Percentiles rank a stretch among this genome's conserved stretches.
These are phyloP conservation scores for Anagrus nilaparvatae DNA, from an alignment of 1,140 invertebrate species.

Conservation along the genomic window DNA sequence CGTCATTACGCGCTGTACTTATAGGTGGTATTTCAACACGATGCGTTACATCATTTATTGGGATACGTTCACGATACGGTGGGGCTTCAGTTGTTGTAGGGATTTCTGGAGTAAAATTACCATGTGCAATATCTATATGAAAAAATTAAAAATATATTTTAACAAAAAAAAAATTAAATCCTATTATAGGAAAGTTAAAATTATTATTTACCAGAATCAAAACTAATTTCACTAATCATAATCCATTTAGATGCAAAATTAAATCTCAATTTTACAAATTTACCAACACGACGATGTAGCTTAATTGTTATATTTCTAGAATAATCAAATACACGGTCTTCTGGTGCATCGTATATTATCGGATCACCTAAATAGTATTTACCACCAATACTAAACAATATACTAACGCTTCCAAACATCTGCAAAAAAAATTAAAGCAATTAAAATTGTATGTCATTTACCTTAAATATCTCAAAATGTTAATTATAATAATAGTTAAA, in stretches of 20 bases:
- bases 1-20: slow-evolving; percentile 41
- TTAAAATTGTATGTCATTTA: too few relatives aligned
- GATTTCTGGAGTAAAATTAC: slow-evolving; percentile 41
- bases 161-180: slow-evolving; percentile 53
- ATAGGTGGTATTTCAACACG: slow-evolving; percentile 28
- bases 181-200: slow-evolving; percentile 28
- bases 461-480: too few relatives aligned
- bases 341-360: slow-evolving; percentile 49
- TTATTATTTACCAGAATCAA: slow-evolving; percentile 44
- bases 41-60: slow-evolving; percentile 31
- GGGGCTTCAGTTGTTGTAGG: slow-evolving; percentile 36
- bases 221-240: slow-evolving; percentile 59
- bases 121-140: slow-evolving; percentile 39
- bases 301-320: slow-evolving; percentile 55
- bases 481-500: too few relatives aligned
- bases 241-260: slow-evolving; percentile 58
- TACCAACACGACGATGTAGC: slow-evolving; percentile 52
- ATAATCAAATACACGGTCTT: slow-evolving; percentile 54
- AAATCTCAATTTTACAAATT: slow-evolving; percentile 53
- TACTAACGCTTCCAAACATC: slow-evolving; percentile 52
- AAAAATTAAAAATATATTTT: slow-evolving; percentile 19
- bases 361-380: slow-evolving; percentile 53
- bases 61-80: slow-evolving; percentile 38
- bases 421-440: slow-evolving; percentile 23
- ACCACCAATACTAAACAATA: slow-evolving; percentile 63